Conservation (phyloP, 1,140 invertebrate species). For the Drosophila pandora region DNA sequence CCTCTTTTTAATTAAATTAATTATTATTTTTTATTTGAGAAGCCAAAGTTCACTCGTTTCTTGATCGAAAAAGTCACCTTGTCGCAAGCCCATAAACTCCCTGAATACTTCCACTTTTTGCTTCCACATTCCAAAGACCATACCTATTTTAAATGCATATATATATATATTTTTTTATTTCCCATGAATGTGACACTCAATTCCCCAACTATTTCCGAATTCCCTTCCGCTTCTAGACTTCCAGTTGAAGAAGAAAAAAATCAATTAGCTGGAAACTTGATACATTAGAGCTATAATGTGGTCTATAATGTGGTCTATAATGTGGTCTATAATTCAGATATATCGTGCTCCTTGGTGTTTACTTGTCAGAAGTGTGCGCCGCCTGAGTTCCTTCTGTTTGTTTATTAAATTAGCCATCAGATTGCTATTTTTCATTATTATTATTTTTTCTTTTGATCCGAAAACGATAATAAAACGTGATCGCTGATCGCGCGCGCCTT, state of each 20-base stretch:
- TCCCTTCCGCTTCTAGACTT: too few species aligned
- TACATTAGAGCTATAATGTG: too few species aligned
- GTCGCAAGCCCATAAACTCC: background rate
- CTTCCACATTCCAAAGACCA: background rate
- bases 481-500: slow-evolving; percentile 29
- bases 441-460: background rate
- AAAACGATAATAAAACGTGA: slow-evolving; percentile 35
- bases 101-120: too few species aligned
- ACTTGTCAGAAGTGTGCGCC: slow-evolving; percentile 22
- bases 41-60: background rate
- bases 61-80: background rate
- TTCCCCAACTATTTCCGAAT: slow-evolving; percentile 11
- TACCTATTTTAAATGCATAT: background rate
- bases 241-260: too few species aligned
- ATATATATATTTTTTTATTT: background rate
- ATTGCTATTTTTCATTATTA: background rate
- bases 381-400: slow-evolving; percentile 27
- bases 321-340: slow-evolving; percentile 27
- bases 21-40: background rate
- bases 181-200: background rate
- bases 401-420: slow-evolving; percentile 24
- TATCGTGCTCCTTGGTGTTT: slow-evolving; percentile 27
- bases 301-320: too few species aligned
- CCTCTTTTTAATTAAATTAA: background rate
- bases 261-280: too few species aligned